Base-by-base conservation (phyloP, 2,888 invertebrate genomes). In the Drosophila bunnanda region DNA sequence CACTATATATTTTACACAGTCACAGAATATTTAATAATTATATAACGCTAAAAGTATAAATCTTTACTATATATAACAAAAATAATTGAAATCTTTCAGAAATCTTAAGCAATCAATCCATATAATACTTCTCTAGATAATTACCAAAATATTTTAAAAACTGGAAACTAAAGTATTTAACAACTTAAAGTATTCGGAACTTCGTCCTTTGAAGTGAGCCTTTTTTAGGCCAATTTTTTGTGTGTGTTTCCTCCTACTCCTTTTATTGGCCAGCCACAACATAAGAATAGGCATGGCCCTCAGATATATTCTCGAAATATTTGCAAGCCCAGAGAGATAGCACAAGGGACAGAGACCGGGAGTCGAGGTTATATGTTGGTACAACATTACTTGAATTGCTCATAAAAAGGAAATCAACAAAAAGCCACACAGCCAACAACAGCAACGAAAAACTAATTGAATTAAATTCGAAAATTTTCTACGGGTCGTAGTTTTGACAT, bases 391-490 rank as follows among this genome's bases (percentile, higher is more conserved):
- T 71, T 60, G 43, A 50, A 71, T 55, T 50, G 71, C 60, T 50
- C 50, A 43, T 52, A 59, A 64, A 46, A 62, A 46, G 20, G 22
- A 48, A 43, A 54, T 5, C 28, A 64, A 34, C 41, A 46, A 61
- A 75, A 61, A 34, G 46, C 46, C 48, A 44, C 28, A 64, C 17
- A 39, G 20, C 44, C 44, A 48, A 15, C 43, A 22, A 39, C 30
- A 38, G 10, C 43, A 50, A 15, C 34, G 41, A 12, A 65, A 72
- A 68, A 65, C 83, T 80, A 82, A 83, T 86, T 86, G 83, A 82
- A 82, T 82, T 80, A 82, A 76, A 80, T 82, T 85, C 67, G 70
- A 68, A 75, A 82, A 70, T 79, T 48, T 79, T 66, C 20, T 67
- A 66, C 62, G 57, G 67, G 20, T 75, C 76, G 59, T 34, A 64